Evolutionary conservation across 2,888 invertebrate genomes (phyloP).

Genomic region (Cyrtodaria siliqua): DNA sequence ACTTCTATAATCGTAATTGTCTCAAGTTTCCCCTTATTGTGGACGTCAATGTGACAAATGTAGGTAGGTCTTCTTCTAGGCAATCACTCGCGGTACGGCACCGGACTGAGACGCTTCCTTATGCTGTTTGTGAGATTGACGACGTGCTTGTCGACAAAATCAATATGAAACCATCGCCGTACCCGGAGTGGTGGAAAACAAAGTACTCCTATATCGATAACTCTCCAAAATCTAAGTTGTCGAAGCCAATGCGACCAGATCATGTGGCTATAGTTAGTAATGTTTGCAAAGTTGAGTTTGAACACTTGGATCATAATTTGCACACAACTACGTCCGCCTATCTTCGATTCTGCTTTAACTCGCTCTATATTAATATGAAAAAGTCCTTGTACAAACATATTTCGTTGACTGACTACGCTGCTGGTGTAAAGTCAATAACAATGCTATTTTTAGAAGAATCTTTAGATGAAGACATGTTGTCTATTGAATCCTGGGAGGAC

Average conservation of each 20-base stretch:
- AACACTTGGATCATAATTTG: conserved; percentile 36
- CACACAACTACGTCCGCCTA: conserved; percentile 43
- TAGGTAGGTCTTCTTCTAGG: conserved; percentile 40
- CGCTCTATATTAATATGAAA: conserved; percentile 14
- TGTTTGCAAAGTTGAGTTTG: conserved; percentile 31
- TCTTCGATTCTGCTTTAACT: conserved; percentile 33
- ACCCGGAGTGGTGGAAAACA: conserved; percentile 52
- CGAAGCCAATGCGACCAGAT: not conserved
- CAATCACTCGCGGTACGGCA: conserved; percentile 27
- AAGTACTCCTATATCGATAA: conserved; percentile 32
- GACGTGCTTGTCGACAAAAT: conserved; percentile 39
- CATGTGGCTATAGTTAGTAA: not conserved
- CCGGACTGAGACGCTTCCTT: conserved; percentile 3
- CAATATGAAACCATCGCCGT: conserved; percentile 27
- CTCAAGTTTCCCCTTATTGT: conserved; percentile 47
- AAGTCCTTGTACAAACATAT: conserved; percentile 13
- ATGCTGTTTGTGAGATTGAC: conserved; percentile 35
- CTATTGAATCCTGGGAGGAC: conserved; percentile 24
- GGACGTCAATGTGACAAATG: conserved; percentile 31
- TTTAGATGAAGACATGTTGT: conserved; percentile 24
- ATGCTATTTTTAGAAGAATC: conserved; percentile 40
- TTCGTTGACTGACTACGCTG: conserved; percentile 5
- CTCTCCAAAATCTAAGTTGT: conserved; percentile 4
- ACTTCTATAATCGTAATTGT: conserved; percentile 21
- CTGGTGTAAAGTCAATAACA: conserved; percentile 28